Evolutionary conservation across 2,797 vertebrate genomes (phyloP).

Genomic region (Dromococcyx pavoninus): DNA sequence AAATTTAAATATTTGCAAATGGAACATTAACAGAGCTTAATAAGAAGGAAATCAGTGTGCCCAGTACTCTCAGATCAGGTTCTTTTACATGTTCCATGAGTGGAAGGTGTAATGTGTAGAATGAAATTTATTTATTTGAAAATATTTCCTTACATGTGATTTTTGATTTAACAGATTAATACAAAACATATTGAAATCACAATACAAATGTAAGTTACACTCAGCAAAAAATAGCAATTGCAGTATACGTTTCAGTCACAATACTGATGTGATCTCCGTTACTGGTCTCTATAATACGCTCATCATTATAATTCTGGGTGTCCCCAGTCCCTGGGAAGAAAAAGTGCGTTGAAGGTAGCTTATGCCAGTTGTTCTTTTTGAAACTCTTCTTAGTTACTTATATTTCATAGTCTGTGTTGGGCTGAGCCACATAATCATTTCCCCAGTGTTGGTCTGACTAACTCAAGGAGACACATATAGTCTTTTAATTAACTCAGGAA

Average conservation of each 20-base stretch:
- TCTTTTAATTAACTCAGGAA: not conserved
- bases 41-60: not conserved
- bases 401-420: not conserved
- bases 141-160: not conserved
- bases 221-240: not conserved
- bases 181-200: not conserved
- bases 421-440: rapidly evolving
- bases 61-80: not conserved
- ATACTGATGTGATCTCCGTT: not conserved
- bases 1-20: not conserved
- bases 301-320: rapidly evolving
- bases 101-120: not conserved
- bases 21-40: not conserved
- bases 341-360: not conserved
- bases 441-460: not conserved
- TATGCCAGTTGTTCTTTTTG: not conserved
- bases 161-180: not conserved
- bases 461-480: not conserved
- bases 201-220: not conserved
- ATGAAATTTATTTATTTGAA: not conserved
- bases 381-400: not conserved
- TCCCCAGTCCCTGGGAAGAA: rapidly evolving
- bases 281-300: not conserved
- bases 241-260: rapidly evolving
- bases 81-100: not conserved